phyloP scores from a whole-genome alignment of 2,888 invertebrate genomes.

The Melieria crassipennis region DNA sequence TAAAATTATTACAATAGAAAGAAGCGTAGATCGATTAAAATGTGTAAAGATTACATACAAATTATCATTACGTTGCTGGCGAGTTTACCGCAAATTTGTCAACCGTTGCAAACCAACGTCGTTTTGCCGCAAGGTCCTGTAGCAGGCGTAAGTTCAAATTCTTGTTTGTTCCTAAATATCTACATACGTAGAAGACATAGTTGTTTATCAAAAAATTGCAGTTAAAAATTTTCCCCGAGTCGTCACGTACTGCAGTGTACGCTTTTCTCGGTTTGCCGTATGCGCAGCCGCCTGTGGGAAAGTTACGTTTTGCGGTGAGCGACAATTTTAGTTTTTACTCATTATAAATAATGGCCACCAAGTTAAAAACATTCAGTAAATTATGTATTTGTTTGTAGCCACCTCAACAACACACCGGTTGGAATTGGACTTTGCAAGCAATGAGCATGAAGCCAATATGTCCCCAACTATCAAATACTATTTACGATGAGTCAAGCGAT shows the following conservation, averaged over 20 bases:
- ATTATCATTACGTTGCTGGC: too few relatives aligned
- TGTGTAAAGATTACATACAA: too few relatives aligned
- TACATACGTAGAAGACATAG: too few relatives aligned
- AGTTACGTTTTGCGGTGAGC: constrained; percentile 77
- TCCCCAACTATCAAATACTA: constrained; percentile 69
- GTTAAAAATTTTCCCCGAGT: constrained; percentile 75
- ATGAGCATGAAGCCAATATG: constrained; percentile 77
- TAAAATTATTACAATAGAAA: too few relatives aligned
- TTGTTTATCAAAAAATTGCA: constrained; percentile 50
- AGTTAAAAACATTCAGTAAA: background rate
- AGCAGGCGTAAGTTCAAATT: constrained; percentile 46
- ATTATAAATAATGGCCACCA: too few relatives aligned
- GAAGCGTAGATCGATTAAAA: too few relatives aligned
- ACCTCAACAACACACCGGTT: constrained; percentile 75
- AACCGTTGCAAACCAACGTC: constrained; percentile 47
- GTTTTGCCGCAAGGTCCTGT: constrained; percentile 53
- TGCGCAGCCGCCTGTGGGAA: constrained; percentile 79
- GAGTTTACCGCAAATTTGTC: constrained; percentile 15
- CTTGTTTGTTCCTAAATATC: too few relatives aligned
- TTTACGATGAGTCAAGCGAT: constrained; percentile 61
- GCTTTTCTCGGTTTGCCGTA: constrained; percentile 84
- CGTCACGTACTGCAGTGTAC: constrained; percentile 71
- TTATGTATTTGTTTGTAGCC: constrained; percentile 66
- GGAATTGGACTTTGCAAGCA: constrained; percentile 74
- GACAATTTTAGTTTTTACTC: background rate